Conservation (phyloP, 2,888 invertebrate species). For the Dyspetes luteomarginatus region DNA sequence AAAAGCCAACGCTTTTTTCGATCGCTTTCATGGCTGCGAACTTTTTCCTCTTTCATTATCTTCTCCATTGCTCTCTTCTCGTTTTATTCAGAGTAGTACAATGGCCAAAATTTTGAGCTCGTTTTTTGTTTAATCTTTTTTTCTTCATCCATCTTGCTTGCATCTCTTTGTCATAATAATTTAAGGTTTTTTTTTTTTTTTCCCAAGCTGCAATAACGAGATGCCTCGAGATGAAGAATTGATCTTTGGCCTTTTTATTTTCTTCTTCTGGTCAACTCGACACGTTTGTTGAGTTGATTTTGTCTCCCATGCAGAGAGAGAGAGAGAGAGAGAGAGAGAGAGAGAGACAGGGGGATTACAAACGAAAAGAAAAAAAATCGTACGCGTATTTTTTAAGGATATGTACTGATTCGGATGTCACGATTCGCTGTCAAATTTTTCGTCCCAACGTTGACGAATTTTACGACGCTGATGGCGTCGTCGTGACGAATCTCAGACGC, state of each 20-base stretch:
- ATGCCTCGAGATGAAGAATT: too few relatives aligned
- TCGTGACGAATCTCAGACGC: slow-evolving; percentile 82
- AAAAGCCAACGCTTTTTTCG: neutral
- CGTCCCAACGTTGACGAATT: slow-evolving; percentile 23
- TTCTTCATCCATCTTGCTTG: too few relatives aligned
- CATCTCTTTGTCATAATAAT: slow-evolving; percentile 1
- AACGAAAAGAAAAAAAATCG: neutral
- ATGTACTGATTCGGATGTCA: slow-evolving; percentile 36
- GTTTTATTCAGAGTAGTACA: neutral
- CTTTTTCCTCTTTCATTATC: neutral
- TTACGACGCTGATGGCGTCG: slow-evolving; percentile 65
- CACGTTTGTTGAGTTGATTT: neutral
- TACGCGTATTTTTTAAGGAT: slow-evolving; percentile 32
- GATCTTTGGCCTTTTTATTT: too few relatives aligned
- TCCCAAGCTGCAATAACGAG: too few relatives aligned
- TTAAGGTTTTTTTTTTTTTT: slow-evolving; percentile 16
- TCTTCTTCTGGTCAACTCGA: neutral
- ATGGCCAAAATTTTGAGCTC: too few relatives aligned
- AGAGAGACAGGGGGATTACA: neutral
- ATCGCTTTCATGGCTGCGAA: neutral
- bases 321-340: neutral
- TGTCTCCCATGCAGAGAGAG: neutral
- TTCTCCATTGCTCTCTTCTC: neutral
- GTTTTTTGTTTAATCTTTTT: too few relatives aligned
- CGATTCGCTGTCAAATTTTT: slow-evolving; percentile 8